Conservation (phyloP, 2,113 vertebrate species). For the Pantherophis guttatus region DNA sequence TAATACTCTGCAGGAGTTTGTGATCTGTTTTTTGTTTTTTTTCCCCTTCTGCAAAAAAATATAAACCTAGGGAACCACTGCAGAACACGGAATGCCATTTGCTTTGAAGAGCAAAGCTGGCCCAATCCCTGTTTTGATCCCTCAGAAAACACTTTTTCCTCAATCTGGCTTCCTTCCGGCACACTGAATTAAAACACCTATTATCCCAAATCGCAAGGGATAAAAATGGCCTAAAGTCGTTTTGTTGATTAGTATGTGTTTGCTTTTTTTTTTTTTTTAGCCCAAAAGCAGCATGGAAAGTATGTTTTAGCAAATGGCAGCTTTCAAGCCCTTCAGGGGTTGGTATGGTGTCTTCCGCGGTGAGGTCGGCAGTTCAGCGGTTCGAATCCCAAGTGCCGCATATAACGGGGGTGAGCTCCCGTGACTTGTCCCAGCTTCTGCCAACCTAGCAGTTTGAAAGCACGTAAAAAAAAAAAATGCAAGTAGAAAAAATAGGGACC, state of each 20-base stretch:
- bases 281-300: not conserved
- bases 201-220: not conserved
- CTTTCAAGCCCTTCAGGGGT: not conserved
- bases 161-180: not conserved
- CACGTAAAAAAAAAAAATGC: no score
- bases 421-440: no score
- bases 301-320: not conserved
- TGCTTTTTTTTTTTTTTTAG: not conserved
- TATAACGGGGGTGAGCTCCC: no score
- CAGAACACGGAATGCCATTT: not conserved
- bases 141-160: not conserved
- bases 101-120: not conserved
- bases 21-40: not conserved
- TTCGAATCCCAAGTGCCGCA: no score
- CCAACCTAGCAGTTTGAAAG: no score
- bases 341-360: no score
- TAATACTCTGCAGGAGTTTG: not conserved
- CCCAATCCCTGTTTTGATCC: not conserved
- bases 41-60: not conserved
- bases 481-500: no score
- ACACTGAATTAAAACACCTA: not conserved
- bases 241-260: not conserved
- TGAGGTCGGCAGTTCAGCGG: no score
- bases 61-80: not conserved
- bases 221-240: not conserved